Base-by-base conservation (phyloP, 1,140 invertebrate species). In the Magallana angulata region DNA sequence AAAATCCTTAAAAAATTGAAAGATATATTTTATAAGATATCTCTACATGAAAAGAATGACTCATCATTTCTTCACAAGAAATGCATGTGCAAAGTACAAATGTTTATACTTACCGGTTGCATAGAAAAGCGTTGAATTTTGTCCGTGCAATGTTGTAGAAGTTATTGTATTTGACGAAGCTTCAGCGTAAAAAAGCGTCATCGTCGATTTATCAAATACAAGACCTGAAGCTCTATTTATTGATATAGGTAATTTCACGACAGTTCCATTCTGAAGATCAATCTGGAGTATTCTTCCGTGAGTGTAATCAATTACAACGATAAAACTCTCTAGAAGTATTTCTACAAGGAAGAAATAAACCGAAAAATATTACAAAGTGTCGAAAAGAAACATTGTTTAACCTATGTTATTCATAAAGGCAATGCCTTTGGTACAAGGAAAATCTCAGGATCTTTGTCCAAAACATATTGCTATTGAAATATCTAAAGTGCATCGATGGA, bases 261-360 rank as follows among this genome's bases (percentile, higher is more conserved):
- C 4, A 36, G 3, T 76, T 11, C 68, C 68, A 5, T 18, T 76
- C 9, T 76, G 11, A 3, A 76, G 24, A 24, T 76, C 68, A 76
- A 76, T 11, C 68, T 76, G 68, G 9, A 76, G 68, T 18, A 76
- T 48, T 12, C 68, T 76, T 7, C 68, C 68, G 24, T 76, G 68
- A 12, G 68, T 30, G 8, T 36, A 30, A 76, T 76, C 68, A 24
- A 30, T 12, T 11, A 76, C 68, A 76, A 76, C 14, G 1, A 76
- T 30, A 30, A 76, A 76, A 30, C 30, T 76, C 18, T 8, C 36
- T 6, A 24, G 5, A 30, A 30, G 36, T 30, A 71, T 12, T 30
- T 12, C 68, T 71, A 9, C 12, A 71, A 71, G 11, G 11, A 30
- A 30, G 36, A 71, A 71, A 8, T 6, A 62, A 62, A 62, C 14